Conservation (phyloP, 2,113 vertebrate genomes). For the Pipa parva region DNA sequence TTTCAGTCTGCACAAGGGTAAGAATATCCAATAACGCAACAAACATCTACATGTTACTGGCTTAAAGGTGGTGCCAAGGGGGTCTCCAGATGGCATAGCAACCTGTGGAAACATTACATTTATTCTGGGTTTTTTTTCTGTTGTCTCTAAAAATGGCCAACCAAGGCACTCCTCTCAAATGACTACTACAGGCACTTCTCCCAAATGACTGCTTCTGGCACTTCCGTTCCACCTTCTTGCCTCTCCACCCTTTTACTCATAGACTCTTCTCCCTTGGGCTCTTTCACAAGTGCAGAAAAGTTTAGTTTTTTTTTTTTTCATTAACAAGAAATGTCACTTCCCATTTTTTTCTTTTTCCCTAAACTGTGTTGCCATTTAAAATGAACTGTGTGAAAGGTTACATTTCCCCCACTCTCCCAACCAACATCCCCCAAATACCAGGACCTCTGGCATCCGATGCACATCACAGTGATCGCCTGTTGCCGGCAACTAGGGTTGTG, state of each 20-base stretch:
- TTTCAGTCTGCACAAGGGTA: no score
- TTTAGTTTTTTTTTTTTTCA: slow-evolving; percentile 7
- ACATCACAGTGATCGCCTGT: not conserved
- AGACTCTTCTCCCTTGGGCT: not conserved
- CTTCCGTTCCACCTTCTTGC: not conserved
- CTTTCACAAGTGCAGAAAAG: not conserved
- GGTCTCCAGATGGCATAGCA: no score
- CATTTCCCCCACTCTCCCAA: slow-evolving; percentile 13
- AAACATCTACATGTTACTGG: no score
- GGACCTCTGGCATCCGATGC: slow-evolving; percentile 4
- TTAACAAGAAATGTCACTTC: slow-evolving; percentile 20
- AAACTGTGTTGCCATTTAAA: slow-evolving; percentile 24
- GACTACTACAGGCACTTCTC: not conserved
- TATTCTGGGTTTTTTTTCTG: no score
- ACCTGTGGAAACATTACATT: no score
- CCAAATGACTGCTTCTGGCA: not conserved
- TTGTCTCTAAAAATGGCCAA: no score
- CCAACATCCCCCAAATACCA: slow-evolving; percentile 19
- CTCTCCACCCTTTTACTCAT: not conserved
- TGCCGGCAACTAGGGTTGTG: slow-evolving; percentile 16
- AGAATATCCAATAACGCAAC: no score
- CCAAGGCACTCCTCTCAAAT: no score
- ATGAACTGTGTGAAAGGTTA: slow-evolving; percentile 30
- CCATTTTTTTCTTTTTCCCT: not conserved
- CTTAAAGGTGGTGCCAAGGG: no score